These are phyloP conservation scores for Muscicapa striata DNA, from an alignment of 2,797 vertebrate species.

Conservation along the genomic window DNA sequence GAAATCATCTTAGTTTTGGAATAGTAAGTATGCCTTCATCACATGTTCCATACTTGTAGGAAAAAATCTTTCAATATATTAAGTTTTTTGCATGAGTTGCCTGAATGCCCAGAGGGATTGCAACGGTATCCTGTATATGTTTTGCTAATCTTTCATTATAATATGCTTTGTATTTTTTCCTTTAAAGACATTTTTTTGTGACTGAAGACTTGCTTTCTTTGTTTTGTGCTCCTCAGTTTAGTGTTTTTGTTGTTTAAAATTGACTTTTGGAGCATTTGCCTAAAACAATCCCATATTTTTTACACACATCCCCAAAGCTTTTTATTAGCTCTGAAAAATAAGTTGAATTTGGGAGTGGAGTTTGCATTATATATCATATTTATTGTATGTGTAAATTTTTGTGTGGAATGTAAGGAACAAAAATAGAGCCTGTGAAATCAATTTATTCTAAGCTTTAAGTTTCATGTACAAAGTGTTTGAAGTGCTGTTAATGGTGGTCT, in stretches of 20 bases:
- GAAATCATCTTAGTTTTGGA: conserved; percentile 92
- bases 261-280: not conserved
- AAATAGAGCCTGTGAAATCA: not conserved
- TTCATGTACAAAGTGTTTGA: not conserved
- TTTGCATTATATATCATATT: not conserved
- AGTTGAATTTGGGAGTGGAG: not conserved
- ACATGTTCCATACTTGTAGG: not conserved
- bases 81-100: not conserved
- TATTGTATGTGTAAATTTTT: not conserved
- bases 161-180: not conserved
- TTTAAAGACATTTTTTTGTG: not conserved
- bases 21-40: conserved; percentile 85
- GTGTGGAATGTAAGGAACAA: not conserved
- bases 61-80: not conserved
- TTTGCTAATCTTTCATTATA: not conserved
- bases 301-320: not conserved
- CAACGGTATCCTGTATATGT: not conserved
- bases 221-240: not conserved
- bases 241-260: not conserved
- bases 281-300: not conserved
- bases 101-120: not conserved
- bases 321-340: not conserved
- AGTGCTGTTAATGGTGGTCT: not conserved
- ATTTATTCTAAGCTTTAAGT: not conserved
- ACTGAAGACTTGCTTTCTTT: not conserved